Base-by-base conservation (phyloP, 2,113 vertebrate species). In the Nannospalax galili region DNA sequence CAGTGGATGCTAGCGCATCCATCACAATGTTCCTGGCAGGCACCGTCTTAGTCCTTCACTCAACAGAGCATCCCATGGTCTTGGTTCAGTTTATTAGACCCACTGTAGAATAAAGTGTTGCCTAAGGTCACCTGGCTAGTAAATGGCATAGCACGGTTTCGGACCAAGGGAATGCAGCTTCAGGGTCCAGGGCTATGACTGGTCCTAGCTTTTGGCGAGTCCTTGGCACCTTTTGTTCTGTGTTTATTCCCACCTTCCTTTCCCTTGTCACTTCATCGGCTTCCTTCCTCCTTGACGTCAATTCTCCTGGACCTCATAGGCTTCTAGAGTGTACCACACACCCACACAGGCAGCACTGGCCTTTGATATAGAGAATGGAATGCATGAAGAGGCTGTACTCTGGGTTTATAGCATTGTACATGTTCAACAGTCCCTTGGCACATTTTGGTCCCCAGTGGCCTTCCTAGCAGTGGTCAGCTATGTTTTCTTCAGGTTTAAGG, bases 1-100 rank as follows among this genome's bases (percentile, higher is more conserved):
- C 1, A 69, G 45, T 7, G 10, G 35, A 32, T n/a, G n/a, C 35
- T 24, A 32, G 17, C 0, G 0, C 52, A 28, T 16, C 1, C 2
- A 24, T 73, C 9, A 0, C 5, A 7, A 3, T 3, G 35, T 16
- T n/a, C 22, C 30, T 7, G 84, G 67, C n/a, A 58, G 67, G 67
- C 28, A 14, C 45, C 37, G 5, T 69, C n/a, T 40, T 45, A 67
- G 62, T 3, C 11, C 48, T 52, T 52, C 11, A 52, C 48, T 58
- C 77, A n/a, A n/a, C n/a, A 45, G 30, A 65, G 64, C 42, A 78
- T 32, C 42, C 40, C 3, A 6, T 0, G 1, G 52, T 62, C 58
- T 30, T 28, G 40, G 20, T 40, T 85, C 42, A n/a, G 17, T 14
- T 2, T 37, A 22, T 64, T 14, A 20, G 78, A 10, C 32, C 22